Evolutionary conservation across 2,113 vertebrate species (phyloP).

Genomic region (Muntiacus reevesi): DNA sequence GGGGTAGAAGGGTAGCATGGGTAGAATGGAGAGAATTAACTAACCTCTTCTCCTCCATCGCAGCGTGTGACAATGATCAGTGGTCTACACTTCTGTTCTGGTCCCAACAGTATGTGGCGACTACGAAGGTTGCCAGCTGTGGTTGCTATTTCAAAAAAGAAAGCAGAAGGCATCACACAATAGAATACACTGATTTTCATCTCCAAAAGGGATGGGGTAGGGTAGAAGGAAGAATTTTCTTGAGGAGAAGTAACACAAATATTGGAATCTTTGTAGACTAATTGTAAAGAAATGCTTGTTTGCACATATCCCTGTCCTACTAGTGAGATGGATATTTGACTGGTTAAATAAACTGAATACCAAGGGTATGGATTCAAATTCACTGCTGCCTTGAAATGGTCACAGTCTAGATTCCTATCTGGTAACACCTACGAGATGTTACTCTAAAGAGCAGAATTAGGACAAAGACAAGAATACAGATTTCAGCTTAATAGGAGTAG

Average conservation of each 20-base stretch:
- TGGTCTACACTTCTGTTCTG: background rate
- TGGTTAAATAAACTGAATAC: background rate
- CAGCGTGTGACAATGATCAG: background rate
- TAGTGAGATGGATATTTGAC: background rate
- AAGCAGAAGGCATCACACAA: background rate
- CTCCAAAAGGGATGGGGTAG: background rate
- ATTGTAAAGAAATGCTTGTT: conserved; percentile 21
- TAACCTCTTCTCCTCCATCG: background rate
- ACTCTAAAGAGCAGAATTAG: background rate
- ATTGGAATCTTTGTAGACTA: background rate
- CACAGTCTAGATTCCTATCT: background rate
- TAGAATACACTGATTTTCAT: background rate
- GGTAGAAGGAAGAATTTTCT: background rate
- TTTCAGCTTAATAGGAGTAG: background rate
- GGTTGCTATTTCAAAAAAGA: background rate
- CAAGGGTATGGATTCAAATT: background rate
- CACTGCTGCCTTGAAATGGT: background rate
- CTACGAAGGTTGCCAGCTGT: background rate
- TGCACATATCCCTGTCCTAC: background rate
- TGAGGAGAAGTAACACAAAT: background rate
- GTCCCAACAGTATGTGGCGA: background rate
- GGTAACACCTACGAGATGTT: background rate
- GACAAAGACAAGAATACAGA: background rate
- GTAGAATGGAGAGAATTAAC: background rate
- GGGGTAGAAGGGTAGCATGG: background rate